Percentiles rank a stretch among this genome's conserved stretches.
These are phyloP conservation scores for Limnothrissa miodon DNA, from an alignment of 2,113 vertebrate genomes.

Conservation along the genomic window DNA sequence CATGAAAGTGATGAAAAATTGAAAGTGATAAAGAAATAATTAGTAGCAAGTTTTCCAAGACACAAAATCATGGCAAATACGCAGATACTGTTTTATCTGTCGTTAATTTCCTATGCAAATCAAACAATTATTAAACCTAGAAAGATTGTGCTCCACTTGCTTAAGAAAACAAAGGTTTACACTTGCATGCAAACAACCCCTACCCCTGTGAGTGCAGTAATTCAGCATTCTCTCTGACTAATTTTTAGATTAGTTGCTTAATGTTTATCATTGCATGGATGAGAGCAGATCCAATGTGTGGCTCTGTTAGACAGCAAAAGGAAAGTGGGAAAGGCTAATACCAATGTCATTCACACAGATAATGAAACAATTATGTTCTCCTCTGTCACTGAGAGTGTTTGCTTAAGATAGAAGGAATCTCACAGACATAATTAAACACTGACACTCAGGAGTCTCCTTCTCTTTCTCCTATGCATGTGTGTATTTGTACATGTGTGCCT, in stretches of 20 bases:
- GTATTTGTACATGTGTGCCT: neutral
- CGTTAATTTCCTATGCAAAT: neutral
- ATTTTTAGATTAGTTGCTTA: constrained; percentile 75
- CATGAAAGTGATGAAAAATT: no score
- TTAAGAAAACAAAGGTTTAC: no score
- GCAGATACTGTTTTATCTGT: no score
- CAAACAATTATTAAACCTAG: neutral
- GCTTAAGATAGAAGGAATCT: constrained; percentile 36
- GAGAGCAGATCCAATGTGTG: constrained; percentile 59
- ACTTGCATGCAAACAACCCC: neutral
- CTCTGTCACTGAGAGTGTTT: constrained; percentile 36
- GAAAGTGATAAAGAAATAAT: no score
- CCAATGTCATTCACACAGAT: constrained; percentile 44
- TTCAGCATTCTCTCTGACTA: constrained; percentile 54
- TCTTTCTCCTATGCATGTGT: constrained; percentile 3
- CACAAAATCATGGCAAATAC: no score
- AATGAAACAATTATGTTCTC: constrained; percentile 52
- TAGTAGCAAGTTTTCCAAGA: no score
- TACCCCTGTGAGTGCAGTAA: constrained; percentile 34
- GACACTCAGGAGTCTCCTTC: neutral
- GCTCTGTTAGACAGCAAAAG: constrained; percentile 47
- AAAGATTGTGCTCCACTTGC: neutral
- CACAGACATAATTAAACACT: constrained; percentile 45
- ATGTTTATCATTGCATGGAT: constrained; percentile 66
- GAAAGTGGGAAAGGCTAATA: constrained; percentile 45